Base-by-base conservation (phyloP, 2,888 invertebrate genomes). In the Elegia similella region DNA sequence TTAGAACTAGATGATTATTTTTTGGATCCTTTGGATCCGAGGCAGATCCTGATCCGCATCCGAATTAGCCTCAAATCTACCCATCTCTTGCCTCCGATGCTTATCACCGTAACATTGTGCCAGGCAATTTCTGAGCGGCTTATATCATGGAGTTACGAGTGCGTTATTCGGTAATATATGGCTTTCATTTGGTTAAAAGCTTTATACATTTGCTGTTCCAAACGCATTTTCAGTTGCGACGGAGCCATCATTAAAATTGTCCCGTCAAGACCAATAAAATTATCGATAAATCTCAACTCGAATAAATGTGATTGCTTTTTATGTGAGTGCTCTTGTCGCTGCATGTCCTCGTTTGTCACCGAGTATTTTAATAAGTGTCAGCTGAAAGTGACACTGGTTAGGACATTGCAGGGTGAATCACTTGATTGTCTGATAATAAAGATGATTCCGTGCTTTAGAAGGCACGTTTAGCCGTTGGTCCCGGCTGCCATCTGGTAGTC, bases 161-260 rank as follows among this genome's bases (percentile, higher is more conserved):
- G 77, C 75, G 83, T 85, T 88, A 87, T 86, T 82, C 82, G 69
- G 80, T 85, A 84, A 87, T 87, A 81, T 84, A 88, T 78, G 83
- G 73, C 68, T 84, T 88, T 89, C 87, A 89, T 89, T 89, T 87
- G 79, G 82, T 85, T 89, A 88, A 89, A 89, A 89, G 89, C 88
- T 84, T 86, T 80, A 80, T 86, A 82, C 78, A 79, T 82, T 87
- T 81, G 78, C 76, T 75, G 73, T 76, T 76, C 75, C 75, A 74
- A 83, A 82, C 75, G 78, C 79, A 77, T 79, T 85, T 80, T 70
- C 76, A 75, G 73, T 75, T 70, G 76, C 75, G 72, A 73, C 70
- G 77, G 71, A 66, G 76, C 79, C 75, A 80, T 82, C 80, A 83
- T 86, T 85, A 82, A 84, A 86, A 81, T 84, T 80, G 81, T 79